These are phyloP conservation scores for Mohoua ochrocephala DNA, from an alignment of 2,113 vertebrate species.

Conservation along the genomic window DNA sequence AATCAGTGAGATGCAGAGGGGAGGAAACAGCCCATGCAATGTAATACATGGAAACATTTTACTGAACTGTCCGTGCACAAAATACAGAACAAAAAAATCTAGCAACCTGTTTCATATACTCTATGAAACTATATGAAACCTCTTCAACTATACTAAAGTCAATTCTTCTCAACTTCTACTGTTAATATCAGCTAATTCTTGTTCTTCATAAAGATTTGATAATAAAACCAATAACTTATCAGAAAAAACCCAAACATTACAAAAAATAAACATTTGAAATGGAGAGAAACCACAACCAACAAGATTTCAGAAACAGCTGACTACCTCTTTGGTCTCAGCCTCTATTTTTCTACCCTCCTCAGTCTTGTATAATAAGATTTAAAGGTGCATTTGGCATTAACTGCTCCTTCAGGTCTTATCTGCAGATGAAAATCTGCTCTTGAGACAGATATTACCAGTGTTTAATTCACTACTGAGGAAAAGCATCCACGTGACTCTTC, in stretches of 20 bases:
- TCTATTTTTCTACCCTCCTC: background rate
- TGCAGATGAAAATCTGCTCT: background rate
- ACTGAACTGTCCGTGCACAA: background rate
- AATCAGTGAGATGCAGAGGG: fast-evolving
- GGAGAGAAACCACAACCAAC: background rate
- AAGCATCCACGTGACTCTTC: background rate
- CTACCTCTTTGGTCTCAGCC: background rate
- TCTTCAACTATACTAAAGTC: background rate
- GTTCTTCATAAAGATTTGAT: background rate
- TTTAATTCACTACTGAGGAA: background rate
- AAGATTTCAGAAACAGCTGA: background rate
- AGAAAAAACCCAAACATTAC: background rate
- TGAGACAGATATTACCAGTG: background rate
- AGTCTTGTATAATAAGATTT: background rate
- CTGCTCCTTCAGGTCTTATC: background rate
- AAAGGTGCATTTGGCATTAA: background rate
- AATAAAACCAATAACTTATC: background rate
- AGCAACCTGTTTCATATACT: background rate
- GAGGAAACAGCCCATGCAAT: background rate
- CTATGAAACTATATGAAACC: background rate
- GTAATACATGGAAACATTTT: background rate
- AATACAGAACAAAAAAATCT: background rate
- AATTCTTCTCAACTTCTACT: background rate
- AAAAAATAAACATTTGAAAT: background rate
- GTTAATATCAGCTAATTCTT: background rate